Evolutionary conservation across 2,113 vertebrate genomes (phyloP).

Genomic region (Dendrocopos noguchii): DNA sequence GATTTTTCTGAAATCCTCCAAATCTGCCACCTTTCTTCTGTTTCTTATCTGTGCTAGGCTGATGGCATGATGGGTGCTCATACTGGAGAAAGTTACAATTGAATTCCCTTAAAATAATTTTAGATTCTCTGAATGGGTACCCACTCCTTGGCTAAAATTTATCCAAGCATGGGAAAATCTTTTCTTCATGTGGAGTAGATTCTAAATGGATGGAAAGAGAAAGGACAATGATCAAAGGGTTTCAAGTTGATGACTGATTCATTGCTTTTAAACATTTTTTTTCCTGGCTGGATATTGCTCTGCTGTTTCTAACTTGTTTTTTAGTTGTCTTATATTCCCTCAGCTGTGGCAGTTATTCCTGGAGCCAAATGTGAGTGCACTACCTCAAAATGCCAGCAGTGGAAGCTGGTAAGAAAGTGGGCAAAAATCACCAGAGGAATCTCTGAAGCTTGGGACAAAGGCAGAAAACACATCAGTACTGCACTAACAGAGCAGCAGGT

Average conservation of each 20-base stretch:
- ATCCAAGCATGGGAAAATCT: background rate
- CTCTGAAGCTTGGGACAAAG: slow-evolving; percentile 62
- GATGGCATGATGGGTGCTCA: background rate
- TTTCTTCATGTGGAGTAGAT: background rate
- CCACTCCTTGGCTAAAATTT: background rate
- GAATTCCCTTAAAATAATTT: slow-evolving; percentile 20
- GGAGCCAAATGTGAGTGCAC: slow-evolving; percentile 57
- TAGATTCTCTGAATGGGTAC: slow-evolving; percentile 30
- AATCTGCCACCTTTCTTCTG: background rate
- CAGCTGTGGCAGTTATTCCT: slow-evolving; percentile 60
- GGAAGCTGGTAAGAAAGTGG: slow-evolving; percentile 55
- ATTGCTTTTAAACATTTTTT: slow-evolving; percentile 15
- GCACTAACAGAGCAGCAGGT: slow-evolving; percentile 52
- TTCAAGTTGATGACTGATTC: slow-evolving; percentile 47
- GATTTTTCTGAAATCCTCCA: background rate
- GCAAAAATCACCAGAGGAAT: slow-evolving; percentile 49
- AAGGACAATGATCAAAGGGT: background rate
- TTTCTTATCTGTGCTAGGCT: background rate
- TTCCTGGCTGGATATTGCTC: slow-evolving; percentile 31
- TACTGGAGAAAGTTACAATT: slow-evolving; percentile 49
- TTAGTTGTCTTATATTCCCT: slow-evolving; percentile 69
- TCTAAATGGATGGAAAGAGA: slow-evolving; percentile 18
- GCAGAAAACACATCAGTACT: slow-evolving; percentile 63
- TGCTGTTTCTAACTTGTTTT: slow-evolving; percentile 68
- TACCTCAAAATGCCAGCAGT: slow-evolving; percentile 61